A percentile compares a stretch with the other conserved stretches of the same genome.
Evolutionary conservation across 1,140 invertebrate genomes (phyloP).

Genomic region (Plodia interpunctella): DNA sequence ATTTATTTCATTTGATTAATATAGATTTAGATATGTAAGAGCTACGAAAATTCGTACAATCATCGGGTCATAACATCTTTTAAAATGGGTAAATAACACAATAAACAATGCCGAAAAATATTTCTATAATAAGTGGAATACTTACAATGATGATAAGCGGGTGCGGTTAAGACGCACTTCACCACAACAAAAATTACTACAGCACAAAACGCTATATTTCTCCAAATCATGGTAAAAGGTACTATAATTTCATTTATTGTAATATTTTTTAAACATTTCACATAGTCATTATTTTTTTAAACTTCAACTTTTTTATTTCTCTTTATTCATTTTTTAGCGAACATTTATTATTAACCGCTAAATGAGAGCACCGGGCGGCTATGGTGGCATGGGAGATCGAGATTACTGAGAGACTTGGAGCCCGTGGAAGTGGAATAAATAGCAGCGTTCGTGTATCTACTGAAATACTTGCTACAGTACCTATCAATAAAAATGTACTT

Average conservation of each 20-base stretch:
- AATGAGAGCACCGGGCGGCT: background rate
- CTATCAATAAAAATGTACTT: too few relatives aligned
- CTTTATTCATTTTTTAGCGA: background rate
- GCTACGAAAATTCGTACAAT: too few relatives aligned
- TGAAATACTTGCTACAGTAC: too few relatives aligned
- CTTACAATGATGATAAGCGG: slow-evolving; percentile 31
- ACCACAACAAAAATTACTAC: slow-evolving; percentile 18
- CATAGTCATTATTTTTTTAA: background rate
- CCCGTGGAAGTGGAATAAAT: slow-evolving; percentile 38
- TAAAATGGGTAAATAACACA: too few relatives aligned
- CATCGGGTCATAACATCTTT: too few relatives aligned
- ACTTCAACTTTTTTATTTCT: too few relatives aligned
- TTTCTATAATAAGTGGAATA: background rate
- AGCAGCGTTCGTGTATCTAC: slow-evolving; percentile 27
- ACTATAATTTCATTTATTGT: background rate
- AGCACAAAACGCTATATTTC: slow-evolving; percentile 14
- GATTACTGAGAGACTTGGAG: slow-evolving; percentile 38
- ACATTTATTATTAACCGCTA: background rate
- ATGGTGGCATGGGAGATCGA: slow-evolving; percentile 27
- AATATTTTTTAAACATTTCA: background rate
- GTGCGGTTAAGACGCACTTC: slow-evolving; percentile 22
- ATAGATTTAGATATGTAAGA: too few relatives aligned
- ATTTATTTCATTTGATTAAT: too few relatives aligned
- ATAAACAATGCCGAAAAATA: too few relatives aligned
- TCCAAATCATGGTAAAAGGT: slow-evolving; percentile 21